These are phyloP conservation scores for Urocyon cinereoargenteus DNA, from an alignment of 2,797 vertebrate genomes.

Conservation along the genomic window DNA sequence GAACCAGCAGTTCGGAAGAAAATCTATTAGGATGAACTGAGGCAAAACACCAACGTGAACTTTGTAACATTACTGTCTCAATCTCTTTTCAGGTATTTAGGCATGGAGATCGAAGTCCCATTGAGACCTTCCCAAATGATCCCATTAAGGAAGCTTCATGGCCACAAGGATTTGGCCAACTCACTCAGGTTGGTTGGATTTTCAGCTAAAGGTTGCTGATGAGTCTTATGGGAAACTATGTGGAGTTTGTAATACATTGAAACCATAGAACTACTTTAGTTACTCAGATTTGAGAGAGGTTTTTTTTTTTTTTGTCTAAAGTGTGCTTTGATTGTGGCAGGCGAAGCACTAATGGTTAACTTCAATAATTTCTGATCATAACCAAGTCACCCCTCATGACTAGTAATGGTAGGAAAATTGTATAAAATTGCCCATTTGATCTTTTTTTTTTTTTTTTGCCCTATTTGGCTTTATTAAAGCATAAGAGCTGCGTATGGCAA, in stretches of 20 bases:
- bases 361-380: background rate
- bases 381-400: background rate
- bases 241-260: background rate
- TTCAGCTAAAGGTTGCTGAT: background rate
- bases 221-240: background rate
- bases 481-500: background rate
- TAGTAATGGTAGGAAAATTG: background rate
- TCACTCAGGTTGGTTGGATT: conserved; percentile 91
- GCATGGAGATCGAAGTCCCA: conserved; percentile 94
- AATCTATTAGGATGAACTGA: background rate
- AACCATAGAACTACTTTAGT: background rate
- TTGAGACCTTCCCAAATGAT: conserved; percentile 92
- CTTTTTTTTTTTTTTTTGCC: conserved; percentile 22
- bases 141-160: conserved; percentile 92
- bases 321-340: background rate
- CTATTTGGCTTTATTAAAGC: background rate
- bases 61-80: background rate
- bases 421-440: background rate
- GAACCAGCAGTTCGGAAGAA: background rate
- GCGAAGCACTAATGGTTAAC: background rate
- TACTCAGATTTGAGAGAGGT: background rate
- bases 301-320: background rate
- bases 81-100: conserved; percentile 91
- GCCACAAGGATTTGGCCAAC: conserved; percentile 97
- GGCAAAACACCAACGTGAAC: background rate